phyloP scores from a whole-genome alignment of 2,113 vertebrate species.

The Syngnathus floridae region DNA sequence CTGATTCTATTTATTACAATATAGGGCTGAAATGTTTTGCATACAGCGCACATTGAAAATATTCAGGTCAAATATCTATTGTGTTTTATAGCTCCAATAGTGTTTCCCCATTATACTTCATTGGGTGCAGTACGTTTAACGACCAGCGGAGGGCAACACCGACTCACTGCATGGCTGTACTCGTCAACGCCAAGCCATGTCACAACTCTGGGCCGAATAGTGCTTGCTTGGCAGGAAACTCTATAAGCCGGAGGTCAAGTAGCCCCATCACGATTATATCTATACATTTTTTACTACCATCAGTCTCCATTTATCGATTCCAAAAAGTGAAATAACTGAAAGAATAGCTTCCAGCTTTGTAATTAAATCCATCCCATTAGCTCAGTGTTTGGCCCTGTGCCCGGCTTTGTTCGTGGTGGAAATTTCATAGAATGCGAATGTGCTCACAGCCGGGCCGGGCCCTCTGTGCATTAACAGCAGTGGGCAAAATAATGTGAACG shows the following conservation, averaged over 20 bases:
- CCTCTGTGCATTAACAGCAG: background rate
- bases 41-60: background rate
- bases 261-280: background rate
- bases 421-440: constrained; percentile 40
- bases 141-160: constrained; percentile 45
- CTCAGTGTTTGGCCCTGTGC: constrained; percentile 40
- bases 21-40: background rate
- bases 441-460: constrained; percentile 17
- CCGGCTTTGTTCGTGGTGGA: constrained; percentile 36
- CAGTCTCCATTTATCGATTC: background rate
- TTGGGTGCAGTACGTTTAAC: background rate
- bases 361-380: constrained; percentile 53
- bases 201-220: background rate
- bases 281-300: too few species aligned
- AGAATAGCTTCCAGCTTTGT: constrained; percentile 12
- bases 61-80: too few species aligned
- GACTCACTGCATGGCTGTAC: background rate
- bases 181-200: background rate
- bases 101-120: constrained; percentile 3
- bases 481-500: constrained; percentile 35
- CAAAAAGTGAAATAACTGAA: background rate
- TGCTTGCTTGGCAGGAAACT: background rate
- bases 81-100: too few species aligned
- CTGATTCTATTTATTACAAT: background rate
- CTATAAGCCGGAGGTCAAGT: background rate